Evolutionary conservation across 2,797 vertebrate genomes (phyloP).

Genomic region (Salarias fasciatus): DNA sequence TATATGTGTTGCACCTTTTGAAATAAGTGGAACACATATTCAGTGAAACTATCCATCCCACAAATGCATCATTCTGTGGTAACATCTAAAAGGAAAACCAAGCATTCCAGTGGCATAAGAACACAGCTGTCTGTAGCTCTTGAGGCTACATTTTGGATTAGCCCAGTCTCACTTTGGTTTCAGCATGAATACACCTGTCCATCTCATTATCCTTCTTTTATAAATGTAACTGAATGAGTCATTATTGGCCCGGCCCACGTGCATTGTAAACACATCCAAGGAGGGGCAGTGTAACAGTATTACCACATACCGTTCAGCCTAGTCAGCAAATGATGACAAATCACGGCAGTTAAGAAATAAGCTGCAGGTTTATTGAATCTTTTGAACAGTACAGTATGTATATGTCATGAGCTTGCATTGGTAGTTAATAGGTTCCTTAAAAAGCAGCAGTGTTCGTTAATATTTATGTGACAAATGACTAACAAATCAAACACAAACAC

Average conservation of each 20-base stretch:
- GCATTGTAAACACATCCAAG: background rate
- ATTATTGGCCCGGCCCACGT: background rate
- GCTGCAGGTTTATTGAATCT: constrained; percentile 65
- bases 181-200: no score
- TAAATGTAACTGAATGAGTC: background rate
- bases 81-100: no score
- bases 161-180: no score
- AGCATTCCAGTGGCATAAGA: no score
- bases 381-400: constrained; percentile 61
- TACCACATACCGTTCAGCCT: background rate
- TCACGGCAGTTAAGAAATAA: constrained; percentile 58
- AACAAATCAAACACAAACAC: constrained; percentile 67
- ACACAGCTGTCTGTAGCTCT: no score
- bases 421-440: constrained; percentile 32
- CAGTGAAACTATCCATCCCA: no score
- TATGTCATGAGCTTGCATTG: constrained; percentile 48
- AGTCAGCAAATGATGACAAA: constrained; percentile 1
- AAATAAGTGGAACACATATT: no score
- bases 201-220: no score
- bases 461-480: constrained; percentile 59
- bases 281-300: background rate
- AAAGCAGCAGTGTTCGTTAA: constrained; percentile 50
- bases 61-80: no score
- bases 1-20: no score
- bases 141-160: no score